Evolutionary conservation across 2,113 vertebrate genomes (phyloP).

Genomic region (Xiphorhynchus elegans): DNA sequence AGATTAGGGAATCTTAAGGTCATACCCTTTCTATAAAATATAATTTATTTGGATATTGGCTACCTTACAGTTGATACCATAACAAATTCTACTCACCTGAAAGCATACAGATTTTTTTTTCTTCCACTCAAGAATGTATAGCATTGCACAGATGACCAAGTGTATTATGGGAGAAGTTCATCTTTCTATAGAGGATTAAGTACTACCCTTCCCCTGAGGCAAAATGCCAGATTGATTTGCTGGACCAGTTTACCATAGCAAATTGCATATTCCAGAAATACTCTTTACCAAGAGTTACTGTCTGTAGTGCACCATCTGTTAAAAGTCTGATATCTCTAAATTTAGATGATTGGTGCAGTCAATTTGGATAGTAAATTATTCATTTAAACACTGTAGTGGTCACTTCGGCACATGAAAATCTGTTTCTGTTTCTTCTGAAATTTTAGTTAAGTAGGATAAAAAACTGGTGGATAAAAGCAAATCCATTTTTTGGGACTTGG

Average conservation of each 20-base stretch:
- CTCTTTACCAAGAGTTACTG: slow-evolving; percentile 45
- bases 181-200: slow-evolving; percentile 21
- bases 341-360: slow-evolving; percentile 34
- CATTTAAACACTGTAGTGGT: slow-evolving; percentile 38
- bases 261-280: slow-evolving; percentile 38
- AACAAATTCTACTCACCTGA: slow-evolving; percentile 47
- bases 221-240: slow-evolving; percentile 48
- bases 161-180: slow-evolving; percentile 21
- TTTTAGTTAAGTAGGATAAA: background rate
- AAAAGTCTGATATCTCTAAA: slow-evolving; percentile 50
- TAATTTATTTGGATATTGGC: slow-evolving; percentile 53
- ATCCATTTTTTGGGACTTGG: background rate
- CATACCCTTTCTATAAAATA: slow-evolving; percentile 33
- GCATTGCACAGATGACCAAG: slow-evolving; percentile 21
- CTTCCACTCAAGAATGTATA: background rate
- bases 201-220: slow-evolving; percentile 23
- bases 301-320: slow-evolving; percentile 49
- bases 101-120: background rate
- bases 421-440: slow-evolving; percentile 2
- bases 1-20: slow-evolving; percentile 45
- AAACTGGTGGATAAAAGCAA: background rate
- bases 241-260: slow-evolving; percentile 47
- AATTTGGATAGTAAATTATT: slow-evolving; percentile 53
- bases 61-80: slow-evolving; percentile 13
- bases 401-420: slow-evolving; percentile 29